Evolutionary conservation across 2,888 invertebrate species (phyloP).

Genomic region (Trichopria drosophilae): DNA sequence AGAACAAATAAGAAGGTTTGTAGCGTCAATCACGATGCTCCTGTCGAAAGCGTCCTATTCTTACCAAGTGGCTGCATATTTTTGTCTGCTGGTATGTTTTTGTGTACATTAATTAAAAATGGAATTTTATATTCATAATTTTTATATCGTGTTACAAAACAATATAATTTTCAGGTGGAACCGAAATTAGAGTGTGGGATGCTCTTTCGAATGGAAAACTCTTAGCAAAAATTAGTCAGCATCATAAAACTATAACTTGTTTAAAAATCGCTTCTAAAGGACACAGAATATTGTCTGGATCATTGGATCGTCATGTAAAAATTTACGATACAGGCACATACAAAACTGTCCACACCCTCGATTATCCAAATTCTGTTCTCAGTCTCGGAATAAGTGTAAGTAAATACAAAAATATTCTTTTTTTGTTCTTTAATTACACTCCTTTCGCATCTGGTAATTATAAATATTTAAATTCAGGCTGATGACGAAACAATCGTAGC

Average conservation of each 20-base stretch:
- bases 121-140: background rate
- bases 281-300: slow-evolving; percentile 82
- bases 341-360: slow-evolving; percentile 83
- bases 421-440: too few relatives aligned
- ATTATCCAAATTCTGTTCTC: slow-evolving; percentile 87
- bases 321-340: slow-evolving; percentile 86
- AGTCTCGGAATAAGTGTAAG: slow-evolving; percentile 75
- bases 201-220: slow-evolving; percentile 83
- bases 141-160: too few relatives aligned
- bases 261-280: slow-evolving; percentile 80
- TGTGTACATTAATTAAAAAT: slow-evolving; percentile 4
- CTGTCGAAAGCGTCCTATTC: slow-evolving; percentile 86
- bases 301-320: slow-evolving; percentile 91
- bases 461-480: slow-evolving; percentile 53
- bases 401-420: slow-evolving; percentile 31
- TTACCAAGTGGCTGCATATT: slow-evolving; percentile 88
- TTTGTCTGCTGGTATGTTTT: slow-evolving; percentile 74
- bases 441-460: too few relatives aligned
- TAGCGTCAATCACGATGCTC: slow-evolving; percentile 82
- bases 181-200: slow-evolving; percentile 92
- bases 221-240: slow-evolving; percentile 82
- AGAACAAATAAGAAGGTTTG: slow-evolving; percentile 72
- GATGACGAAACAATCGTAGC: slow-evolving; percentile 84
- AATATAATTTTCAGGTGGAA: slow-evolving; percentile 67
- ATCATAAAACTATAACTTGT: slow-evolving; percentile 94